Base-by-base conservation (phyloP, 2,113 vertebrate genomes). In the Mesitornis unicolor region DNA sequence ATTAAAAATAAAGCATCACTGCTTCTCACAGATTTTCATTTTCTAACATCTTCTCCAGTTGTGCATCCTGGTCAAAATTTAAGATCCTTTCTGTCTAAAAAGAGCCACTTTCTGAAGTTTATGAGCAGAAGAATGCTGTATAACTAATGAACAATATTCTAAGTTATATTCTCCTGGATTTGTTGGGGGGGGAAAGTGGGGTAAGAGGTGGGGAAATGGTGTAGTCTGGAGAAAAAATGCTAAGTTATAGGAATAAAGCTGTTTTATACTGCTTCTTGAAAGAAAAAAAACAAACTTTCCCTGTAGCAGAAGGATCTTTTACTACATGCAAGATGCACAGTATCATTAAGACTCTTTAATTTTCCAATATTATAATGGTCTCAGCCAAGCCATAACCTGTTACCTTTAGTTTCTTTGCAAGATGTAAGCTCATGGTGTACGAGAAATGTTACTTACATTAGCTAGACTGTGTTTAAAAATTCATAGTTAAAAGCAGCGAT, bases 61-160 rank as follows among this genome's bases (percentile, higher is more conserved):
- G 76, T 51, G 71, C 74, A 81, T 68, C 53, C 48, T 20, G 11
- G 35, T 67, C 56, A 91, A 90, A 91, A 81, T 86, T 93, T 82
- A 90, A 95, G 78, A 83, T 51, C 6, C 51, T 42, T 36, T 70
- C 50, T 90, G 48, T 59, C 75, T 93, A 67, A 79, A 87, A 94
- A 61, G 56, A 95, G 56, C 35, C 11, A 97, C 92, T 87, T 88
- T 80, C 43, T 76, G 84, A 96, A 85, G 60, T 83, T 91, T 68
- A 89, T 53, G 73, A 85, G n/a, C 36, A 96, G 26, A 50, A 84
- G 73, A 82, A 68, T 35, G 38, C 22, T 70, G 36, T 48, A n/a
- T 79, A 85, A 56, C 63, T 90, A 81, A 86, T 59, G 60, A 79
- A 80, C 50, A 88, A 21, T 67, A 81, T 70, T 57, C 45, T 16